Base-by-base conservation (phyloP, 2,888 invertebrate genomes). In the Cephus nigrinus region DNA sequence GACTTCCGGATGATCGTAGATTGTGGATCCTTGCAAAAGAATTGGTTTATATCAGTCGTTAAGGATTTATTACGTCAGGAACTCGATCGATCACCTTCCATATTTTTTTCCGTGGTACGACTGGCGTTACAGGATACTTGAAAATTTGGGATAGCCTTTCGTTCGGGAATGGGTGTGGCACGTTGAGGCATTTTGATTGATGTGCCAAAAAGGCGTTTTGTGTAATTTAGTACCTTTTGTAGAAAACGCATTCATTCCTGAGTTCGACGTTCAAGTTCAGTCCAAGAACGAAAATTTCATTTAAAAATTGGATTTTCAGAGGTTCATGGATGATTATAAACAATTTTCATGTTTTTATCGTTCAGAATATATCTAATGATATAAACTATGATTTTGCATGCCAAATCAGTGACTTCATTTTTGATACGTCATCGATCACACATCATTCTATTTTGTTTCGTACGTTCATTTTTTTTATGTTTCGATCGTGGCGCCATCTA, bases 1-100 rank as follows among this genome's bases (percentile, higher is more conserved):
- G 9, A 90, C 79, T 40, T 90, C 88, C 12, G 87, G 86, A 79
- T 88, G 86, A 71, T 78, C 79, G 76, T 86, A 85, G 79, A 88
- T 79, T 34, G 82, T 78, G 71, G 9, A 55, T 55, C 55, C 55
- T 55, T 55, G 55, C 9, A 55, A 55, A 55, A 55, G 15, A 23
- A 23, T 23, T 55, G 40, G 9, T 23, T 40, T 1, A 0, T 40
- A 23, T 40, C 40, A 23, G 15, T 23, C 9, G 23, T 23, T 23
- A 55, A 55, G 2, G 23, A 23, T 55, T 23, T 23, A 55, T 23
- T 55, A 9, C 9, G 0, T 55, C 1, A 23, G 9, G 0, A 55
- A 55, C 55, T 55, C 15, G 15, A 5, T 15, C 5, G 0, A 40
- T 40, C 5, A 55, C 55, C 55, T 55, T 55, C 55, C 55, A 23